Evolutionary conservation across 2,113 vertebrate species (phyloP), one percentile per base, ranked within the genome.

Genomic region (Seriola quinqueradiata): DNA sequence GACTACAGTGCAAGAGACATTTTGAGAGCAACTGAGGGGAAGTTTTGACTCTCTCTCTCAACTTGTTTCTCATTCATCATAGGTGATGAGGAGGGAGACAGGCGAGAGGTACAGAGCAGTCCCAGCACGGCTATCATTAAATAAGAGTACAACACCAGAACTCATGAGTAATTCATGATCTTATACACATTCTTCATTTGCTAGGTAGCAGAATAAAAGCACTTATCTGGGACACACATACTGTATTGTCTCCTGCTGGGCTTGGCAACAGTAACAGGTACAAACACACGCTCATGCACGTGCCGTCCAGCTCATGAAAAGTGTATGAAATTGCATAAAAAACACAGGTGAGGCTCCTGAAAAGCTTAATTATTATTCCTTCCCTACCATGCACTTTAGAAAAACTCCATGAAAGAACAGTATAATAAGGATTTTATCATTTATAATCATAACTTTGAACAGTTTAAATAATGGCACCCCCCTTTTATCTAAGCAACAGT

Each of bases 161-260:
- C 89, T 91, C 87, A 89, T 92, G 89, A 88, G 73, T 90, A 89
- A 93, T 93, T 91, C 87, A 93, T 92, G 81, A 82, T 87, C 61
- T 71, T 81, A 69, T 50, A 73, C 77, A 76, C 79, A 65, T 89
- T 84, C 75, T 78, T 84, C 52, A 68, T 85, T 71, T 77, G 68
- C 58, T 38, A 78, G 85, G 73, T 75, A 40, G 71, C 61, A 58
- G 75, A 83, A 80, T 70, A 77, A 77, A 79, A 80, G 59, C 42
- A 28, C 67, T 78, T 92, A 90, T 89, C 87, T 89, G 79, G 84
- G 82, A 21, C 91, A 79, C 52, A 38, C 17, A 46, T 57, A 66
- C 65, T 59, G 50, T 72, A 70, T 72, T 71, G 58, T 87, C 36
- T 75, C 57, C 77, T 65, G 75, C 46, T 63, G 72, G 75, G 65